These are phyloP conservation scores for Cataglyphis cursor DNA, from an alignment of 2,888 invertebrate species.

Conservation along the genomic window DNA sequence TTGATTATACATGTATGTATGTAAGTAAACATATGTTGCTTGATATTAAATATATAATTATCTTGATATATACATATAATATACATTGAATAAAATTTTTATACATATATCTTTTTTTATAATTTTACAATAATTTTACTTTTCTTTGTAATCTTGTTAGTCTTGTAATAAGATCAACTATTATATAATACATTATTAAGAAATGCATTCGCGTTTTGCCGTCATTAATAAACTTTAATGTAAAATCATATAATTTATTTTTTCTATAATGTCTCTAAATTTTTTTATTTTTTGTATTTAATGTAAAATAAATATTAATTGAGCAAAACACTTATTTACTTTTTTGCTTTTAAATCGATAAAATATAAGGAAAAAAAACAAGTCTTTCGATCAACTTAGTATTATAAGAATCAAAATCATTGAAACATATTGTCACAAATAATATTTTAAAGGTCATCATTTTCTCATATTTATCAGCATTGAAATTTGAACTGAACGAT, in stretches of 20 bases:
- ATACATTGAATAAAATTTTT: neutral
- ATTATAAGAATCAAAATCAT: neutral
- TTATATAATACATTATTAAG: neutral
- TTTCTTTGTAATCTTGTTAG: neutral
- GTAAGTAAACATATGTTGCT: neutral
- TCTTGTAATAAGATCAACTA: neutral
- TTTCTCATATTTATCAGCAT: neutral
- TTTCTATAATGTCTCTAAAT: neutral
- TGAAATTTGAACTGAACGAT: neutral
- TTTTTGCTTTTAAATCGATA: neutral
- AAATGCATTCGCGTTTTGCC: neutral
- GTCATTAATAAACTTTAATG: neutral
- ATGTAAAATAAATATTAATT: neutral
- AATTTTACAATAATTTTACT: neutral
- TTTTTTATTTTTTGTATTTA: neutral
- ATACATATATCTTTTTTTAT: neutral
- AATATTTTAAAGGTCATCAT: neutral
- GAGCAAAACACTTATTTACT: neutral
- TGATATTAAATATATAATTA: neutral
- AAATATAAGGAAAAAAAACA: neutral
- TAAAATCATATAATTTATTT: neutral
- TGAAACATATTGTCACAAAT: neutral
- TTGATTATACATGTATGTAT: neutral
- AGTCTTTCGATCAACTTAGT: neutral
- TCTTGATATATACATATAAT: neutral